Base-by-base conservation (phyloP, 2,797 vertebrate species). In the Scomberomorus guttatus region DNA sequence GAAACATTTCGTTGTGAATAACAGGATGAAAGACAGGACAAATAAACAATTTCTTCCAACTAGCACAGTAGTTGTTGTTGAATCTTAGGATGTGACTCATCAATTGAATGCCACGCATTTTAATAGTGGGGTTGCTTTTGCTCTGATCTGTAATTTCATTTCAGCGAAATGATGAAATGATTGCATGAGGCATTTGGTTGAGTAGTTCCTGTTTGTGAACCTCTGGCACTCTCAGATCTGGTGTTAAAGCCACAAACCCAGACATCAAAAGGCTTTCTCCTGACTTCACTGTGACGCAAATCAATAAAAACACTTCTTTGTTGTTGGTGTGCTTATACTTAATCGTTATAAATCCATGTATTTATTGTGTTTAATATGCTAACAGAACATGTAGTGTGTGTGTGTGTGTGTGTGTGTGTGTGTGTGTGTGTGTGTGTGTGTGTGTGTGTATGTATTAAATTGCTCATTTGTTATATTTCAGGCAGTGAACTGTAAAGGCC, bases 401-500 rank as follows among this genome's bases (percentile, higher is more conserved):
- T 34, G 15, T 15, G 14, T 34, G 34, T 69, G 51, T 60, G 48
- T 65, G 7, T 34, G 7, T 34, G 34, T 34, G 15, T 15, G 14
- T 29, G 29, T 29, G 29, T 29, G 29, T 29, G 29, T 51, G n/a
- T 77, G 55, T 57, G n/a, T n/a, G 48, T 39, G 12, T 42, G 13
- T 42, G 39, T 42, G 18, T 18, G 6, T 34, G 34, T 69, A 48
- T 60, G 50, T 66, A n/a, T 64, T 48, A 29, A 48, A 8, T n/a
- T 46, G 46, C 15, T 70, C 18, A 10, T 68, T 78, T 85, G 32
- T 83, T 89, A 17, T 77, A 46, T 95, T 92, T 72, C 92, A 99
- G 98, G 97, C 97, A 0, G 96, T 99, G 91, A 98, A 96, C 95
- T 97, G 96, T 84, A 99, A 97, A 95, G 97, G 97, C 83, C 98